Evolutionary conservation across 2,888 invertebrate species (phyloP), one percentile per base, ranked within the genome.

Genomic region (Orchesellides sinensis): DNA sequence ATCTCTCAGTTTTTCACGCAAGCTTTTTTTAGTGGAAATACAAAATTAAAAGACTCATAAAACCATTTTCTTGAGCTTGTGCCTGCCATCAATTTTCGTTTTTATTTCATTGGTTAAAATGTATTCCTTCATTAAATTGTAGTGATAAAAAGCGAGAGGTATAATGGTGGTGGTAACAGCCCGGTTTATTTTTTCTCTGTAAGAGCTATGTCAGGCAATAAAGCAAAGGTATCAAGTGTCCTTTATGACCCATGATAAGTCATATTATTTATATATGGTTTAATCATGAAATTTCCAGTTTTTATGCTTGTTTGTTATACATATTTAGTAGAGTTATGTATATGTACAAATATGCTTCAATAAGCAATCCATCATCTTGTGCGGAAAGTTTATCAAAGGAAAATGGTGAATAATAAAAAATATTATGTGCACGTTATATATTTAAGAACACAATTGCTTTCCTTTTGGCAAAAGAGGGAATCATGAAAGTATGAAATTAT

Each of bases 161-260:
- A 66, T 45, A 45, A 56, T 40, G 40, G 65, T 65, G 40, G 79
- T 54, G 70, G 80, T 32, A 80, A 80, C 80, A 80, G 80, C 72
- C 45, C 40, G 80, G 52, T 56, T 79, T 72, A 72, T 66, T 80
- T 80, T 79, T 80, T 66, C 29, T 21, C 6, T 27, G 19, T 8
- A 29, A 52, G 65, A 79, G 65, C 32, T 65, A 79, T 72, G 54
- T 47, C 61, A 73, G 59, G 59, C 68, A 72, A 80, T 80, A 80
- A 80, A 80, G 52, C 59, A 63, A 72, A 80, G 79, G 80, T 80
- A 80, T 80, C 80, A 80, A 80, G 80, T 80, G 80, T 80, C 72
- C 68, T 80, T 80, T 80, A 80, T 73, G 73, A 73, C 73, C 73
- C 68, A 59, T 14, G 72, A 40, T 40, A 40, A 10, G 40, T 40